Evolutionary conservation across 2,888 invertebrate species (phyloP).

Genomic region (Aromia moschata): DNA sequence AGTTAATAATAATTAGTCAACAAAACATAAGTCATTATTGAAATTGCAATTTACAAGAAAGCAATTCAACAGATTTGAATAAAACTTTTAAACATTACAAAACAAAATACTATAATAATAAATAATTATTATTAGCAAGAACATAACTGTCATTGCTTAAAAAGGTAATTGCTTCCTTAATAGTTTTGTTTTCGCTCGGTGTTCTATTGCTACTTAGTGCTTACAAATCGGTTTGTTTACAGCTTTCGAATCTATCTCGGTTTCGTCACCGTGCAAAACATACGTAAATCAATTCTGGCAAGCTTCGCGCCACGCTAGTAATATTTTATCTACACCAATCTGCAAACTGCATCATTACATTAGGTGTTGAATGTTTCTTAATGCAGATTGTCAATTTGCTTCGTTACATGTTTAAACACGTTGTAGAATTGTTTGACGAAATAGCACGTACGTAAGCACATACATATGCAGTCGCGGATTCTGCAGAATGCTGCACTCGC

Average conservation of each 20-base stretch:
- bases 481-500: conserved; percentile 13
- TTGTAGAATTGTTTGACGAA: conserved; percentile 13
- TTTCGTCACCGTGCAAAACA: neutral
- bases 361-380: conserved; percentile 5
- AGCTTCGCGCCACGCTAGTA: neutral
- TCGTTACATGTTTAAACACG: conserved; percentile 16
- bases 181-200: neutral
- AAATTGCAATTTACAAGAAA: neutral
- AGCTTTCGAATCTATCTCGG: neutral
- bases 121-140: neutral
- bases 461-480: conserved; percentile 3
- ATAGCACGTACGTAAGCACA: conserved; percentile 1
- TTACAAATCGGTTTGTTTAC: neutral
- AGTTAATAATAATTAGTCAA: too few relatives aligned
- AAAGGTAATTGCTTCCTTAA: neutral
- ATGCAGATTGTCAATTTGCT: conserved; percentile 4
- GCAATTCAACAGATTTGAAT: neutral
- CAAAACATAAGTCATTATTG: too few relatives aligned
- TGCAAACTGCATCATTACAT: conserved; percentile 3
- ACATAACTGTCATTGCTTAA: neutral
- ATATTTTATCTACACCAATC: conserved; percentile 11
- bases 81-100: neutral
- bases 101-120: neutral
- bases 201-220: neutral
- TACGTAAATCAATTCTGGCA: conserved; percentile 9